phyloP scores from a whole-genome alignment of 1,140 invertebrate species.

The Chrysomallon squamiferum region DNA sequence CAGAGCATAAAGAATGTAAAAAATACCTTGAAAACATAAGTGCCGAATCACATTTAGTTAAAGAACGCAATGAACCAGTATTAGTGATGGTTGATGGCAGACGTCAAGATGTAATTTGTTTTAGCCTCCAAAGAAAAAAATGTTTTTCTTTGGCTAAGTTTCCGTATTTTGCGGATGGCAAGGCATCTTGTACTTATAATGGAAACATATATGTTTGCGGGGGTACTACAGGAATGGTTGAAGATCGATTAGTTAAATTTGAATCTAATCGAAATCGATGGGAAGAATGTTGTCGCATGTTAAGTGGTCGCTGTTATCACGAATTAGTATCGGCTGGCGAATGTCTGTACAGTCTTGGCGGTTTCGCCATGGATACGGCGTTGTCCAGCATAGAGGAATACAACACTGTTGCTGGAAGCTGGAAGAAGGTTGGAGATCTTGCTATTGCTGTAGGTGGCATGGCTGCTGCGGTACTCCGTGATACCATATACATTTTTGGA shows the following conservation, averaged over 20 bases:
- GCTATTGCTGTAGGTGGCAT: constrained; percentile 20
- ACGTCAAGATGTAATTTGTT: constrained; percentile 29
- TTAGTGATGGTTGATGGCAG: constrained; percentile 27
- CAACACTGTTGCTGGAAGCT: constrained; percentile 8
- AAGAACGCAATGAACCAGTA: constrained; percentile 19
- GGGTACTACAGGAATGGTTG: constrained; percentile 8
- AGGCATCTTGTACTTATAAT: constrained; percentile 25
- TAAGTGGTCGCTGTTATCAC: constrained; percentile 23
- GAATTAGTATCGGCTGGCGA: constrained; percentile 17
- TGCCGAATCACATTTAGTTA: constrained; percentile 4
- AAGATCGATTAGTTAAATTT: constrained; percentile 21
- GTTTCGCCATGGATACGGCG: constrained; percentile 14
- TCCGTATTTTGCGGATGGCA: constrained; percentile 27
- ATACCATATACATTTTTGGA: constrained; percentile 36
- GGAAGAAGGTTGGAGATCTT: constrained; percentile 17
- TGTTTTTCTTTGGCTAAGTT: constrained; percentile 28
- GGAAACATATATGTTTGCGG: constrained; percentile 29
- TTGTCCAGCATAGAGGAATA: constrained; percentile 25
- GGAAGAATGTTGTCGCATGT: constrained; percentile 17
- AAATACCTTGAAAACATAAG: constrained; percentile 15
- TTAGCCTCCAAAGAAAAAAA: constrained; percentile 23
- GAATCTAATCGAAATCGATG: constrained; percentile 24
- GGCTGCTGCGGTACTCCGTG: constrained; percentile 21
- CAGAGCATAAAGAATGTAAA: constrained; percentile 4
- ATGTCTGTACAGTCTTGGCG: constrained; percentile 19